Conservation (phyloP, 2,113 vertebrate species). For the Recurvirostra avosetta region DNA sequence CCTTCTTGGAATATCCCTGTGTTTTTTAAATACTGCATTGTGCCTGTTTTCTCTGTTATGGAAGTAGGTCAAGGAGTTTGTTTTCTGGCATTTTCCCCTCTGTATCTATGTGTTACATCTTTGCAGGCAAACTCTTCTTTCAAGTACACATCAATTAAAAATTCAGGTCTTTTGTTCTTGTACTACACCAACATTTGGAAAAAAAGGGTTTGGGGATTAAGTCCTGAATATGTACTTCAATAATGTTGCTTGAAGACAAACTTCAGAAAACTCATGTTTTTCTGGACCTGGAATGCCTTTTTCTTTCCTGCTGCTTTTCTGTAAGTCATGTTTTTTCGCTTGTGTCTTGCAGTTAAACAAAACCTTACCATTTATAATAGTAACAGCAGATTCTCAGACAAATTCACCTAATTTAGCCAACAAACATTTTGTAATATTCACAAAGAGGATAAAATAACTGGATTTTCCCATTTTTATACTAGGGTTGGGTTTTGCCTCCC, state of each 20-base stretch:
- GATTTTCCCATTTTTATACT: not conserved
- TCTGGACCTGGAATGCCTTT: not conserved
- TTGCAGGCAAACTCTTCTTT: not conserved
- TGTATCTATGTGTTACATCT: not conserved
- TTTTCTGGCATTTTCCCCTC: not conserved
- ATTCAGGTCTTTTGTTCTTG: not conserved
- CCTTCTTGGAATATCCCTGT: not conserved
- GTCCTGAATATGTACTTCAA: not conserved
- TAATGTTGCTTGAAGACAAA: not conserved
- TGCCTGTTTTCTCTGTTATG: not conserved
- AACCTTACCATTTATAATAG: not conserved
- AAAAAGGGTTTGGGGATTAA: not conserved
- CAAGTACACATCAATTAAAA: not conserved
- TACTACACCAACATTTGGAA: not conserved
- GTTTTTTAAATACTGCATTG: not conserved
- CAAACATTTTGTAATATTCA: not conserved
- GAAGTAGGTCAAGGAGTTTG: constrained; percentile 1
- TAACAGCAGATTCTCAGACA: not conserved
- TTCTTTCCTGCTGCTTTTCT: not conserved
- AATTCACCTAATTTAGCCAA: not conserved
- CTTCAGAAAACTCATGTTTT: not conserved
- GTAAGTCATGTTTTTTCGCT: not conserved
- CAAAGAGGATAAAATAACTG: not conserved
- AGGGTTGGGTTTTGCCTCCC: not conserved
- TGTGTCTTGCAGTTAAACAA: not conserved